Conservation (phyloP, 2,888 invertebrate species). For the Mythimna loreyi region DNA sequence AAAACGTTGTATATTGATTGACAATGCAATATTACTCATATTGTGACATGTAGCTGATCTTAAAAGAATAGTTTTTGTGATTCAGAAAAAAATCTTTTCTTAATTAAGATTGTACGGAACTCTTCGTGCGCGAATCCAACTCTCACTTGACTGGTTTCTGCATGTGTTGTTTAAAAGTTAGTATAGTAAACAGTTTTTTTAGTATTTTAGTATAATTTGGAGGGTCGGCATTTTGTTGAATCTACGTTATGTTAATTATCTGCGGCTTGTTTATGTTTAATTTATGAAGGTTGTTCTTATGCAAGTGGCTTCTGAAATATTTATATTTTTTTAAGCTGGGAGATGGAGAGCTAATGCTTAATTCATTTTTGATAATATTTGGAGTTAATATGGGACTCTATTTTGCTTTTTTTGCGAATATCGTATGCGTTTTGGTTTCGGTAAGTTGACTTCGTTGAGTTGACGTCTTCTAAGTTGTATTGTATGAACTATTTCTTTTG, state of each 20-base stretch:
- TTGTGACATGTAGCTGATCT: no score
- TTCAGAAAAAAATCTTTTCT: no score
- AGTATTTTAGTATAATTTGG: slow-evolving; percentile 43
- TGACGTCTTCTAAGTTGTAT: no score
- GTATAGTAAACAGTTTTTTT: slow-evolving; percentile 35
- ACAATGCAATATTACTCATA: no score
- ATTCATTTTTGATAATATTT: not conserved
- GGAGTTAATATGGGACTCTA: no score
- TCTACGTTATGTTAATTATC: slow-evolving; percentile 32
- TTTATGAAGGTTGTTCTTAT: slow-evolving; percentile 29
- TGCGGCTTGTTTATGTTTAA: slow-evolving; percentile 38
- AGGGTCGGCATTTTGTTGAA: slow-evolving; percentile 37
- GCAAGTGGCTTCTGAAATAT: slow-evolving; percentile 19
- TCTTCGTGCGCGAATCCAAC: no score
- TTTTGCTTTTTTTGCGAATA: not conserved
- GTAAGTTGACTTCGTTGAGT: no score
- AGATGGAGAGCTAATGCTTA: not conserved
- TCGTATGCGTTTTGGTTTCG: not conserved
- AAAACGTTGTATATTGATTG: no score
- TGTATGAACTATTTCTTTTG: no score
- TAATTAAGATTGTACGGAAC: no score
- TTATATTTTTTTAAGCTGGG: not conserved
- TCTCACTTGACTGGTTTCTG: not conserved
- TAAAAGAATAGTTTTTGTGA: no score
- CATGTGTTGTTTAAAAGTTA: slow-evolving; percentile 48